Evolutionary conservation across 2,888 invertebrate species (phyloP), one percentile per base, ranked within the genome.

Genomic region (Orthosia gracilis): DNA sequence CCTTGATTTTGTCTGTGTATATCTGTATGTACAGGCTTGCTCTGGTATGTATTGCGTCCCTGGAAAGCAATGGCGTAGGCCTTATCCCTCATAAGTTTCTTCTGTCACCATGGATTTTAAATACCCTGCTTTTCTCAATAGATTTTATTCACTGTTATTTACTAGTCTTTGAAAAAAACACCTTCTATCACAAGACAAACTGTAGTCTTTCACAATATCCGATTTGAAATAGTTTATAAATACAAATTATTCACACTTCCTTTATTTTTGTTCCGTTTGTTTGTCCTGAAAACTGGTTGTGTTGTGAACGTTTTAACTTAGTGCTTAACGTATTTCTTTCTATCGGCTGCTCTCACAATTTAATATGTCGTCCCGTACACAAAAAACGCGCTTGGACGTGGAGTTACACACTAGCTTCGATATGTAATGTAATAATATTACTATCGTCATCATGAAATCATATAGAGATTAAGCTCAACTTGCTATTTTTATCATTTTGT

Each of bases 401-500:
- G 23, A 23, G 54, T 23, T 55, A 11, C 54, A 55, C 5, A 55
- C 55, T 21, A 23, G 23, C 2, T 15, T 15, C n/a, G 9, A 40
- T 40, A 23, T 23, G 15, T 23, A 55, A 23, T 40, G 21, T 2
- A 0, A 55, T 18, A 31, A 31, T 45, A 15, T 23, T 7, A n/a
- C 40, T 15, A n/a, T 40, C 15, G 31, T 40, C 12, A 40, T 70
- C 18, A 52, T 70, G 2, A 21, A 45, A 52, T 40, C 62, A 64
- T 26, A 17, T 15, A 68, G 54, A 47, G 18, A 61, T 50, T 65
- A 40, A 54, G 64, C n/a, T 54, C 54, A 59, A 21, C 18, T 7
- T 62, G 50, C 47, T 54, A 52, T 61, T 64, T 55, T 3, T 70
- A 50, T 55, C 21, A 3, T 13, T 61, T 67, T 31, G 63, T 26